phyloP scores from a whole-genome alignment of 2,888 invertebrate species.

The Scaptomyza reducta region DNA sequence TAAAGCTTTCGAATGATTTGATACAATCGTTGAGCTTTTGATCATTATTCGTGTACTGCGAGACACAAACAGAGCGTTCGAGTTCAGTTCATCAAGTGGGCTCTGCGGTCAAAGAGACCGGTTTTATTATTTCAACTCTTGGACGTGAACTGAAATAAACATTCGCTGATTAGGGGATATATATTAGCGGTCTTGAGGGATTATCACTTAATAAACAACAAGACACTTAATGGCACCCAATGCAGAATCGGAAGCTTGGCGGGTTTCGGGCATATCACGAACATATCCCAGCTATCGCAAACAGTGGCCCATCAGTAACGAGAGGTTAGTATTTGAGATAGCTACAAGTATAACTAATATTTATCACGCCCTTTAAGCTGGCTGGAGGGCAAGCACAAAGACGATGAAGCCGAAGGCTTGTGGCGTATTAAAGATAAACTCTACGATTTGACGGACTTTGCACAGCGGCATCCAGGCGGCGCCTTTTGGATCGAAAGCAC shows the following conservation, averaged over 20 bases:
- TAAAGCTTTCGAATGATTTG: constrained; percentile 33
- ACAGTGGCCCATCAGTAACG: constrained; percentile 48
- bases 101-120: constrained; percentile 21
- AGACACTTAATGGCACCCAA: constrained; percentile 57
- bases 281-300: constrained; percentile 81
- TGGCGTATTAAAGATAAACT: constrained; percentile 91
- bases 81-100: constrained; percentile 30
- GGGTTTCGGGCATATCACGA: constrained; percentile 74
- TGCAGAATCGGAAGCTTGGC: constrained; percentile 65
- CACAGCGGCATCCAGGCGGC: constrained; percentile 93
- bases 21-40: constrained; percentile 48
- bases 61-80: constrained; percentile 30
- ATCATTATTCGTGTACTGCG: constrained; percentile 28
- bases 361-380: constrained; percentile 83
- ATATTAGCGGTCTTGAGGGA: constrained; percentile 9
- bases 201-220: not conserved
- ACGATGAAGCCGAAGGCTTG: constrained; percentile 89
- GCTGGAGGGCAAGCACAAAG: constrained; percentile 87
- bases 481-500: constrained; percentile 89
- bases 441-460: constrained; percentile 93
- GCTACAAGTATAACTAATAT: not conserved
- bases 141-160: constrained; percentile 37
- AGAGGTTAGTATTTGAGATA: constrained; percentile 67
- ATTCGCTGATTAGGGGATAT: not conserved
- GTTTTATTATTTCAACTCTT: constrained; percentile 31